phyloP scores from a whole-genome alignment of 2,797 vertebrate genomes.

The Cyprinella venusta region DNA sequence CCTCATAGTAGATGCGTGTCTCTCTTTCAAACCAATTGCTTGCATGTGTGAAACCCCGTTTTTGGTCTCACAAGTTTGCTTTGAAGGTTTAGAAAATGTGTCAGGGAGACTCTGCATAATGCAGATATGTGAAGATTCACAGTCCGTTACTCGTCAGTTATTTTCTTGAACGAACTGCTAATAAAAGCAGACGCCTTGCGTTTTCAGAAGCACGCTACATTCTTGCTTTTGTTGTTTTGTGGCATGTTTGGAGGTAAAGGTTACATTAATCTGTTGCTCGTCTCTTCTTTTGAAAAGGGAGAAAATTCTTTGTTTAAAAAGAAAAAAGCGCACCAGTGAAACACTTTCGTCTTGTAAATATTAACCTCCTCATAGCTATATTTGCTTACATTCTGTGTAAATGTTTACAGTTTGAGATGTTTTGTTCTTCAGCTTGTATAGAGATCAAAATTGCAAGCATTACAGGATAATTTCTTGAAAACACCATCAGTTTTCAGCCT shows the following conservation, averaged over 20 bases:
- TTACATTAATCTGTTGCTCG: conserved; percentile 13
- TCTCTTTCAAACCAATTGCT: conserved; percentile 58
- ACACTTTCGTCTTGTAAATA: not conserved
- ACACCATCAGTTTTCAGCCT: too few relatives aligned
- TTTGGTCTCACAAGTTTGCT: conserved; percentile 30
- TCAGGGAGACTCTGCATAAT: conserved; percentile 9
- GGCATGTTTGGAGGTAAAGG: conserved; percentile 8
- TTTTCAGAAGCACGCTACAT: conserved; percentile 21
- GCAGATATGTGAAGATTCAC: conserved; percentile 25
- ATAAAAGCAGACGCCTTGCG: conserved; percentile 32
- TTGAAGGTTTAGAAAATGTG: not conserved
- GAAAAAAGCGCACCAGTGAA: not conserved
- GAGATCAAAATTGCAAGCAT: not conserved
- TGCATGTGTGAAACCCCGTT: conserved; percentile 59
- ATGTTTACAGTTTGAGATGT: not conserved
- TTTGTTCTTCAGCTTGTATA: not conserved
- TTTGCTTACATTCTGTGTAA: not conserved
- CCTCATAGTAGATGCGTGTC: conserved; percentile 59
- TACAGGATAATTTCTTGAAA: not conserved
- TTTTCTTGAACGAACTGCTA: not conserved
- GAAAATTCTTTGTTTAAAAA: conserved; percentile 5
- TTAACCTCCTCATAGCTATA: not conserved
- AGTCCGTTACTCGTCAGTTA: conserved; percentile 30
- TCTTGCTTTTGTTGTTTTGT: conserved; percentile 35
- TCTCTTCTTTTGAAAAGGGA: not conserved